These are phyloP conservation scores for Alectura lathami DNA, from an alignment of 2,113 vertebrate genomes.

Conservation along the genomic window DNA sequence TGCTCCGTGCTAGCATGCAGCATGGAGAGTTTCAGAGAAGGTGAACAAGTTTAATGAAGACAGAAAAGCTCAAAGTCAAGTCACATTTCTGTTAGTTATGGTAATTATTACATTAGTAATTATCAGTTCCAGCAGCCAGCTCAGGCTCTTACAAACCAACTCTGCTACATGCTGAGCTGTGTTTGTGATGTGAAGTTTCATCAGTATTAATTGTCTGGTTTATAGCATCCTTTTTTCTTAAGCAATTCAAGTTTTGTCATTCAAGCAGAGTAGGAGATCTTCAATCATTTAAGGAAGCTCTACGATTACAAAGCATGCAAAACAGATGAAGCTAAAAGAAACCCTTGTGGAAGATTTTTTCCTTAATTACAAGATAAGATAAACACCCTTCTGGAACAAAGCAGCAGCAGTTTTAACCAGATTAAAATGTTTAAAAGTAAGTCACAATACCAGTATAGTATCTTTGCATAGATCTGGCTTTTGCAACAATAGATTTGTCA, in stretches of 20 bases:
- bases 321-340: slow-evolving; percentile 20
- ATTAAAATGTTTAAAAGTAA: neutral
- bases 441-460: neutral
- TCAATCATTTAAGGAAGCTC: slow-evolving; percentile 30
- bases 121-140: slow-evolving; percentile 37
- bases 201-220: neutral
- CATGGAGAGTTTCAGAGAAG: slow-evolving; percentile 94
- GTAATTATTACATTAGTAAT: slow-evolving; percentile 74
- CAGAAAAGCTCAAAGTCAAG: slow-evolving; percentile 82
- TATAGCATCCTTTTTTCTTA: slow-evolving; percentile 17
- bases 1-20: slow-evolving; percentile 99
- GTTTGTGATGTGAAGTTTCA: slow-evolving; percentile 22
- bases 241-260: slow-evolving; percentile 39
- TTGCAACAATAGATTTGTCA: neutral
- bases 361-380: slow-evolving; percentile 2
- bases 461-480: slow-evolving; percentile 26
- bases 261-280: slow-evolving; percentile 46
- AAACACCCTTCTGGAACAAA: slow-evolving; percentile 10
- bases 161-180: slow-evolving; percentile 1
- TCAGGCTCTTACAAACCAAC: slow-evolving; percentile 37
- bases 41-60: slow-evolving; percentile 95
- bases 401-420: neutral
- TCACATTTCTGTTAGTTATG: slow-evolving; percentile 77
- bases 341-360: neutral
- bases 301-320: slow-evolving; percentile 54